phyloP scores from a whole-genome alignment of 2,113 vertebrate genomes.

The Pagrus major region DNA sequence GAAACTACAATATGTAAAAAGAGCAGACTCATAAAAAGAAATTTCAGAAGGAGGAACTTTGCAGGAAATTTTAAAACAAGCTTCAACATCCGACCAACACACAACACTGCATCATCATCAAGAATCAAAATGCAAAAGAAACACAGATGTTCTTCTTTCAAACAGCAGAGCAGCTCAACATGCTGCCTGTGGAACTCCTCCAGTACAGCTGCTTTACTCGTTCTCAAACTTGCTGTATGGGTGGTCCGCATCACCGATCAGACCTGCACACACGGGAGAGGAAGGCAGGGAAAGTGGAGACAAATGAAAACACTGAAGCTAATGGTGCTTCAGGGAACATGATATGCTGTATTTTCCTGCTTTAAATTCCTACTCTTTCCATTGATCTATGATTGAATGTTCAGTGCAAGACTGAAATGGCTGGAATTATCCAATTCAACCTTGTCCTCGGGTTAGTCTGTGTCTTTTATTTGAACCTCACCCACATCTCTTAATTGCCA shows the following conservation, averaged over 20 bases:
- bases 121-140: background rate
- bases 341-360: background rate
- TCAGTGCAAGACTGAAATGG: background rate
- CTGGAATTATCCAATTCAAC: background rate
- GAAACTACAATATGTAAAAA: conserved; percentile 55
- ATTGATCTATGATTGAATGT: background rate
- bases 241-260: conserved; percentile 89
- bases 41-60: background rate
- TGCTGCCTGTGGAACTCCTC: background rate
- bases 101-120: background rate
- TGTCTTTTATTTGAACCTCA: background rate
- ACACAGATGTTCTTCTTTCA: background rate
- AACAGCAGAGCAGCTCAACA: conserved; percentile 1
- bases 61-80: conserved; percentile 48
- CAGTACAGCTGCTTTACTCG: conserved; percentile 77
- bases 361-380: background rate
- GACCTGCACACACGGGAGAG: conserved; percentile 80
- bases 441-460: background rate
- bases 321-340: background rate
- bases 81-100: background rate
- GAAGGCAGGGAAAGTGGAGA: conserved; percentile 4
- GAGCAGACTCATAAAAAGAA: background rate
- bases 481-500: background rate
- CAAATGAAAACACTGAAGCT: conserved; percentile 17
- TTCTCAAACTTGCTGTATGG: conserved; percentile 92